phyloP scores from a whole-genome alignment of 2,888 invertebrate species.

The Athrips mouffetella region DNA sequence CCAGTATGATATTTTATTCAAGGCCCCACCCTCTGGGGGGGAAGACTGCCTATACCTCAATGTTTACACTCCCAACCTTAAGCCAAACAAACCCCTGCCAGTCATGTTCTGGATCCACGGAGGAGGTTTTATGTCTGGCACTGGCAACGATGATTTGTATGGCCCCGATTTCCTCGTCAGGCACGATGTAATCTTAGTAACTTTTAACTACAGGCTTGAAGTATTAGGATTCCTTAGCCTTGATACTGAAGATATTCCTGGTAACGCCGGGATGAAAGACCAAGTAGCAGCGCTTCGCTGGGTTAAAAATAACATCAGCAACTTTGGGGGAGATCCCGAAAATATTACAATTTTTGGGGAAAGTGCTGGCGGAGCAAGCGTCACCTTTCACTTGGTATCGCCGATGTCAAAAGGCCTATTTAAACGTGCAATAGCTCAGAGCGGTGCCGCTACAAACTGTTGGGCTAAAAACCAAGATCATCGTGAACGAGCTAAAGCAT shows the following conservation, averaged over 20 bases:
- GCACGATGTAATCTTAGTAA: constrained; percentile 39
- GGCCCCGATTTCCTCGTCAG: constrained; percentile 41
- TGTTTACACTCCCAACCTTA: constrained; percentile 41
- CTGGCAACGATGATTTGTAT: constrained; percentile 34
- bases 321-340: constrained; percentile 46
- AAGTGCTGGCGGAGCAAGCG: constrained; percentile 44
- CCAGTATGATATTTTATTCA: constrained; percentile 29
- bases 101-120: constrained; percentile 51
- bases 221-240: constrained; percentile 41
- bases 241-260: constrained; percentile 39
- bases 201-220: constrained; percentile 42
- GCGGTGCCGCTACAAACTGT: constrained; percentile 79
- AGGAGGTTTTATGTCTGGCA: constrained; percentile 35
- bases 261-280: constrained; percentile 47
- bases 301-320: constrained; percentile 42
- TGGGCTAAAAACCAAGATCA: constrained; percentile 73
- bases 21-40: constrained; percentile 28
- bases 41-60: constrained; percentile 55
- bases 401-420: constrained; percentile 54
- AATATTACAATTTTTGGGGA: constrained; percentile 50
- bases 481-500: constrained; percentile 52
- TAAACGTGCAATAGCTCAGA: constrained; percentile 79
- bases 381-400: constrained; percentile 42
- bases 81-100: constrained; percentile 31
- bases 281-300: constrained; percentile 45